These are phyloP conservation scores for Xiphias gladius DNA, from an alignment of 2,113 vertebrate species.

Conservation along the genomic window DNA sequence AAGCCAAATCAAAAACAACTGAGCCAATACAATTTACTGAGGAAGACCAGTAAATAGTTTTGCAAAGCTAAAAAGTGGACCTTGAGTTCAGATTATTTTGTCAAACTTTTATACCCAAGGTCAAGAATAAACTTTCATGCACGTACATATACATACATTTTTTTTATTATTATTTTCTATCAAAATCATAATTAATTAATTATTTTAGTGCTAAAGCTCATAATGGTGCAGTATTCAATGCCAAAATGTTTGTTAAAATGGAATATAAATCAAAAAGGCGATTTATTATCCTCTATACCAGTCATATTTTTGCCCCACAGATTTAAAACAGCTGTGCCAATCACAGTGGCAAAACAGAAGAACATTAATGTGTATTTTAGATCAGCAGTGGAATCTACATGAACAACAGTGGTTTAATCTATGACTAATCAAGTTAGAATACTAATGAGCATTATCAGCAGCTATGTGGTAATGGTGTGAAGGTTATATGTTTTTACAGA, in stretches of 20 bases:
- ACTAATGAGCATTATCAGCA: slow-evolving; percentile 23
- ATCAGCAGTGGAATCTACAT: slow-evolving; percentile 14
- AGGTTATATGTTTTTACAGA: not conserved
- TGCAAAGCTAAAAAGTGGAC: no score
- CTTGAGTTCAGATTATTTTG: no score
- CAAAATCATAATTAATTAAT: not conserved
- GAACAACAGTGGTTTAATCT: not conserved
- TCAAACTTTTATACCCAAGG: no score
- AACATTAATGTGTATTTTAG: not conserved
- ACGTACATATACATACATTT: no score
- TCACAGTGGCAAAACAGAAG: not conserved
- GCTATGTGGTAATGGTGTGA: not conserved
- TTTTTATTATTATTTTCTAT: no score
- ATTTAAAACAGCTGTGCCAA: no score
- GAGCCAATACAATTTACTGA: no score
- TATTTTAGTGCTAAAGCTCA: not conserved
- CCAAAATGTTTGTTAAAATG: not conserved
- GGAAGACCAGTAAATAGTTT: no score
- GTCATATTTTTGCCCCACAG: not conserved
- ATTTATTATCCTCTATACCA: not conserved
- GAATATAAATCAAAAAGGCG: not conserved
- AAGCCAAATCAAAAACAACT: no score
- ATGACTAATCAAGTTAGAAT: slow-evolving; percentile 23
- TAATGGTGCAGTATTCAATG: not conserved
- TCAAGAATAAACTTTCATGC: no score